phyloP scores from a whole-genome alignment of 2,797 vertebrate genomes.

The Echeneis naucrates region DNA sequence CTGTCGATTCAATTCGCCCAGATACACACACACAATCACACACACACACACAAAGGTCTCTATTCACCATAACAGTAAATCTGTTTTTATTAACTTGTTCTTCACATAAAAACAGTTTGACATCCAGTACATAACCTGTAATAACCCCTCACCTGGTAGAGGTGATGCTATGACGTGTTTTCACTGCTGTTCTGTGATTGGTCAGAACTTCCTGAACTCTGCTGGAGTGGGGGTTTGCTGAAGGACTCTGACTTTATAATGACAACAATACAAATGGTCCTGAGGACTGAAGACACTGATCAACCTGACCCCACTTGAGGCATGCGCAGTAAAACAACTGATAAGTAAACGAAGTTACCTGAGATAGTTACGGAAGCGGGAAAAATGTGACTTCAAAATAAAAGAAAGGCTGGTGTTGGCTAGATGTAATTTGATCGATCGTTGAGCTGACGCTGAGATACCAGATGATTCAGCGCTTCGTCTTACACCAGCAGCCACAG shows the following conservation, averaged over 20 bases:
- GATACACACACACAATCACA: too few species aligned
- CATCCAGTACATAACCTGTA: too few species aligned
- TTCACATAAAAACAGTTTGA: too few species aligned
- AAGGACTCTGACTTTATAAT: not conserved
- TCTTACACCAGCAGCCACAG: not conserved
- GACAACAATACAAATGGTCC: slow-evolving; percentile 15
- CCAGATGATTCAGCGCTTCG: not conserved
- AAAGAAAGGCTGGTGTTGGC: not conserved
- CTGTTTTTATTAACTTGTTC: too few species aligned
- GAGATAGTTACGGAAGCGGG: slow-evolving; percentile 12
- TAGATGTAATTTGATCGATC: not conserved
- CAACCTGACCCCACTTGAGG: not conserved
- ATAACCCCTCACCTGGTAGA: too few species aligned
- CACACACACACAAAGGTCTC: too few species aligned
- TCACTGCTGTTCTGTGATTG: too few species aligned
- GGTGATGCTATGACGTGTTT: too few species aligned
- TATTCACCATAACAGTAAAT: too few species aligned
- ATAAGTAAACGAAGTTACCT: not conserved
- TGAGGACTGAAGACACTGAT: slow-evolving; percentile 14
- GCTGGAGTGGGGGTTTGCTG: too few species aligned
- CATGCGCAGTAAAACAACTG: slow-evolving; percentile 15
- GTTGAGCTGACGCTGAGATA: not conserved
- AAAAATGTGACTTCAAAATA: slow-evolving; percentile 38
- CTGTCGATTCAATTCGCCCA: too few species aligned
- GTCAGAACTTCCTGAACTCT: too few species aligned